Conservation (phyloP, 2,113 vertebrate genomes). For the Mustelus asterias region DNA sequence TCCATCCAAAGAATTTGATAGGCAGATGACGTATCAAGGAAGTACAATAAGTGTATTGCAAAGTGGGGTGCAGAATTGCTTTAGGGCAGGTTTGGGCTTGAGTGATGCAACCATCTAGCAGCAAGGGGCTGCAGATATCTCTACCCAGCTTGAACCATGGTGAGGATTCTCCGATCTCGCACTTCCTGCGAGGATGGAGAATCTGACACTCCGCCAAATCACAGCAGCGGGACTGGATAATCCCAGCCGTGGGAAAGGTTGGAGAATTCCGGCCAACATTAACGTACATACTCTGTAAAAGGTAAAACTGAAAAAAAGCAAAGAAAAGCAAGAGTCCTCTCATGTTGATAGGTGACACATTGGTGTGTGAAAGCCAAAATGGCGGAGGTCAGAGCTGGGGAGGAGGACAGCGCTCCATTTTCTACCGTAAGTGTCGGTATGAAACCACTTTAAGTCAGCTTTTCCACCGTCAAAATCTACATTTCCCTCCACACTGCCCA, state of each 20-base stretch:
- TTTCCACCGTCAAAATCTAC: neutral
- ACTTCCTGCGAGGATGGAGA: too few relatives aligned
- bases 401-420: neutral
- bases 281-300: neutral
- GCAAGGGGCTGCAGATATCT: neutral
- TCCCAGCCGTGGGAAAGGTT: too few relatives aligned
- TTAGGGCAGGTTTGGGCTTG: neutral
- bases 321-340: neutral
- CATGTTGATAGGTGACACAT: neutral
- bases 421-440: neutral
- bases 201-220: too few relatives aligned
- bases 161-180: too few relatives aligned
- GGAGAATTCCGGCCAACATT: neutral
- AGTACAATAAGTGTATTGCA: neutral
- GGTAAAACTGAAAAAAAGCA: neutral
- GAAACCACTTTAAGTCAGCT: neutral
- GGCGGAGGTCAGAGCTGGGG: neutral
- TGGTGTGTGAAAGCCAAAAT: neutral
- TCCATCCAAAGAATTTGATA: neutral
- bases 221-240: too few relatives aligned
- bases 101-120: neutral
- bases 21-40: neutral
- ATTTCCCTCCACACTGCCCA: neutral
- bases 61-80: neutral
- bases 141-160: neutral